Base-by-base conservation (phyloP, 1,140 invertebrate species). In the Argopecten irradians region DNA sequence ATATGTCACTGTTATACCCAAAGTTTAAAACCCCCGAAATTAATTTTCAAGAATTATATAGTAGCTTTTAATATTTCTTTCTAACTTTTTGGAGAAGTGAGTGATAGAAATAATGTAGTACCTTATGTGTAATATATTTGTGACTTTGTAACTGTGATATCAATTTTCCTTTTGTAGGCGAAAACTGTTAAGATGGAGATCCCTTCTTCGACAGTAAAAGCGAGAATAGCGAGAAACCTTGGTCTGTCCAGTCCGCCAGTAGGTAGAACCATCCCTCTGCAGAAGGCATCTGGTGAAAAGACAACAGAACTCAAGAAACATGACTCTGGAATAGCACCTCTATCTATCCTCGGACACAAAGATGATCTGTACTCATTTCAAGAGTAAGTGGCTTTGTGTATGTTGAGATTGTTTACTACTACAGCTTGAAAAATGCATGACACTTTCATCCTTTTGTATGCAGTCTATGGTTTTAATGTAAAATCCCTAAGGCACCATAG, bases 281-380 rank as follows among this genome's bases (percentile, higher is more conserved):
- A 96, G 91, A 94, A 95, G 88, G 82, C 94, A 91, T 34, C 93
- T n/a, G 33, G 83, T 28, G 91, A 92, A 19, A 92, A 86, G 55
- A 33, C 85, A 2, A 83, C 85, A 0, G 91, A 92, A 46, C 46
- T 55, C 19, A 82, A 86, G 14, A 89, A 88, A 33, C 16, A 35
- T 90, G 95, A 89, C 82, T 89, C 87, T 87, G 95, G 94, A 8
- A 91, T 94, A 11, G 94, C 95, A 71, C 92, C 93, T 43, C 91
- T 97, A 55, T 95, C 96, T 93, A 92, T 97, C 19, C 96, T 97
- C 92, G 97, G 97, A 0, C 94, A 96, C 90, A 94, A 95, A 34
- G 96, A 97, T 93, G 96, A 97, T 86, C 94, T 97, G n/a, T 97
- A 97, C 86, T 71, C 55, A 36, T 94, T 93, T 90, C 89, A 91